Evolutionary conservation across 23 tunicate genomes (phyloP), one percentile per base, ranked within the genome.

Genomic region (Styela plicata): DNA sequence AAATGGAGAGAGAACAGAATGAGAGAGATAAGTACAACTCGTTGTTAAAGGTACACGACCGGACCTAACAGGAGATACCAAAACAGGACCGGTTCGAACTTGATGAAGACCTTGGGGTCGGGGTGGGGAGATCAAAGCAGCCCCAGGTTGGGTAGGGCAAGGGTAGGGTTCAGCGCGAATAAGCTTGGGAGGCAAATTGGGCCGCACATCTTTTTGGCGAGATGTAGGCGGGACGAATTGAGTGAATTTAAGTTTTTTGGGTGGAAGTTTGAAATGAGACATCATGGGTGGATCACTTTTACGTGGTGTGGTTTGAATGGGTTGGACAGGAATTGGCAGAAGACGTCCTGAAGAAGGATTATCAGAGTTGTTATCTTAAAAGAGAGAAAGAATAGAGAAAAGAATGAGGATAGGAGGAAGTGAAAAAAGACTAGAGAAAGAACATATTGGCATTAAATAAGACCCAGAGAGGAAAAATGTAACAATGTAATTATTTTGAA

Each of bases 1-100:
- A 24, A 67, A 67, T 18, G 71, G 71, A 67, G 71, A 67, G 22
- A 67, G 30, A 67, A 67, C n/a, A 67, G 71, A 67, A 29, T 67
- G 71, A 67, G 71, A 29, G 31, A 67, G 31, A 67, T 67, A 29
- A 22, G 31, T 27, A 67, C 31, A 22, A 67, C 0, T 22, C 31
- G 71, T 29, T 18, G 71, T 19, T 44, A 44, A 44, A 13, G 57
- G 13, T 44, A 44, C 7, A 5, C 57, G 7, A n/a, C n/a, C n/a
- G 13, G 57, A 44, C 10, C 13, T 44, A 7, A 44, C 57, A 5
- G 1, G n/a, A 16, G 31, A 27, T 22, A 67, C 71, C 22, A 67
- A 29, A 67, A 67, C 2, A 67, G 71, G 71, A 67, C 71, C 30
- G 30, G 31, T 67, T 67, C 18, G 71, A 67, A 44, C 13, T 44